Evolutionary conservation across 2,888 invertebrate genomes (phyloP), one percentile per base, ranked within the genome.

Genomic region (Campopleginae sp.): DNA sequence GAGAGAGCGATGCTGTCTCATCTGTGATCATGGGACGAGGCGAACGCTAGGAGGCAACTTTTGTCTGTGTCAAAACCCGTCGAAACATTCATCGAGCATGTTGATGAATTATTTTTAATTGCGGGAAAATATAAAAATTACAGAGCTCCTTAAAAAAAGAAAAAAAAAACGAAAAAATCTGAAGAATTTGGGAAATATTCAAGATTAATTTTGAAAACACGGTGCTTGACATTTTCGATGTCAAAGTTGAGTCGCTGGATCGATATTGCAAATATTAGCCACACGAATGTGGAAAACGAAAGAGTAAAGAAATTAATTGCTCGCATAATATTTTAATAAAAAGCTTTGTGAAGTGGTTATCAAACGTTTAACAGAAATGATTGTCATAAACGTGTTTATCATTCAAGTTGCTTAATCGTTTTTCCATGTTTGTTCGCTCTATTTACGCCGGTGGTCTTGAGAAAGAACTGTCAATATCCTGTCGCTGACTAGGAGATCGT

Each of bases 1-100:
- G 66, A 66, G 42, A 72, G 58, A 80, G 44, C 44, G 83, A 83
- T 66, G 83, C 79, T 80, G 79, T 79, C 81, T 79, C 78, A 63
- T 82, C 82, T 75, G 74, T 51, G 82, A 85, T 83, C 80, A 65
- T 42, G 33, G 23, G 23, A 68, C 38, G 23, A 23, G 61, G 46
- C 42, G 42, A 12, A 12, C 38, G 31, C 10, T n/a, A 61, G 58
- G 27, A 27, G 1, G 44, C 63, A 63, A 46, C 48, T 44, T 70
- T 42, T 58, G 54, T 42, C 58, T 46, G 31, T 19, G 23, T 70
- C 17, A 23, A 7, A 27, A 31, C n/a, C 31, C 31, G 12, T 33
- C 33, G 12, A 31, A 31, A 70, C 31, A 48, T 0, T 48, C 51
- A n/a, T 51, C 31, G 19, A 17, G 31, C 31, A 31, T 44, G 7